phyloP scores from a whole-genome alignment of 1,140 invertebrate species.

The Drosophila sulfurigaster region DNA sequence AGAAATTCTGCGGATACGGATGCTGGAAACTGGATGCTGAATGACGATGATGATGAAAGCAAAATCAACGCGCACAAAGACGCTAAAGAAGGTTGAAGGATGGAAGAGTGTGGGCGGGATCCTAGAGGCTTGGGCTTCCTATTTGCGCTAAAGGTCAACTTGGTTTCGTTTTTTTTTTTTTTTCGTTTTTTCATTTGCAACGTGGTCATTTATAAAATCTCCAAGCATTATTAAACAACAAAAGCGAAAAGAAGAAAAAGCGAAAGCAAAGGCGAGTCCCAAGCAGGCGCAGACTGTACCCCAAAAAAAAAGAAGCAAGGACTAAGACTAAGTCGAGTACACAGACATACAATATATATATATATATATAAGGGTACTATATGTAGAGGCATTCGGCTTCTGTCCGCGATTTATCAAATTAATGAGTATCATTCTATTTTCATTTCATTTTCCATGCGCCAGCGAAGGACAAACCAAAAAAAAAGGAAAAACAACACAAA shows the following conservation, averaged over 20 bases:
- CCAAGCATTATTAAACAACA: conserved; percentile 55
- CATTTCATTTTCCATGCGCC: conserved; percentile 81
- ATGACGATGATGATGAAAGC: conserved; percentile 51
- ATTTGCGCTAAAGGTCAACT: conserved; percentile 74
- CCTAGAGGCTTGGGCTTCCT: conserved; percentile 34
- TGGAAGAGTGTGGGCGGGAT: not conserved
- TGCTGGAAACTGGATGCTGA: conserved; percentile 24
- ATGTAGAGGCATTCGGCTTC: conserved; percentile 28
- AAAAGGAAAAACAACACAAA: conserved; percentile 14
- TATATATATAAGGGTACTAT: conserved; percentile 29
- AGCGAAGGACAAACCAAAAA: conserved; percentile 54
- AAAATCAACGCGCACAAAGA: conserved; percentile 72
- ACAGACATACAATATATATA: conserved; percentile 6
- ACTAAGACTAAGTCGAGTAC: conserved; percentile 3
- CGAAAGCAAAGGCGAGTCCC: conserved; percentile 7
- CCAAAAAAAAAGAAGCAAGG: conserved; percentile 1
- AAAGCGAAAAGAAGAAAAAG: conserved; percentile 24
- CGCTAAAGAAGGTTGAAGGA: not conserved
- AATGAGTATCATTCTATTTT: conserved; percentile 84
- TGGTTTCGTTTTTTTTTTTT: not conserved
- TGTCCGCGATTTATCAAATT: conserved; percentile 81
- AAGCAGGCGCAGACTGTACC: conserved; percentile 23
- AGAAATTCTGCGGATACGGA: conserved; percentile 45
- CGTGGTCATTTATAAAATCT: conserved; percentile 63
- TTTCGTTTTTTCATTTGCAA: conserved; percentile 66